Percentiles rank a stretch among this genome's conserved stretches.
These are phyloP conservation scores for Helarctos malayanus DNA, from an alignment of 2,797 vertebrate genomes.

Conservation along the genomic window DNA sequence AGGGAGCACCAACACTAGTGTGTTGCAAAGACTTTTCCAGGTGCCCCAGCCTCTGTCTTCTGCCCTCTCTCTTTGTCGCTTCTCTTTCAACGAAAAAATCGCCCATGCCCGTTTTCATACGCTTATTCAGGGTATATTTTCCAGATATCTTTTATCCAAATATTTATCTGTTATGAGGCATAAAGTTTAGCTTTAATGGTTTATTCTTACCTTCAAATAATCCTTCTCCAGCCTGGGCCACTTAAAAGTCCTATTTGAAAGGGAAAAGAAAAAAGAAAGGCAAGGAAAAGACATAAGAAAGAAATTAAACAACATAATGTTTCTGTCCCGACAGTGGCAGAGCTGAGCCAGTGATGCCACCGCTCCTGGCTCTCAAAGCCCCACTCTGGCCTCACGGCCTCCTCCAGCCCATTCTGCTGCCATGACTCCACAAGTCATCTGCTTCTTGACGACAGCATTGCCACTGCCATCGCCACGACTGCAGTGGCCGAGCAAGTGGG, in stretches of 20 bases:
- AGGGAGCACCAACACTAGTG: background rate
- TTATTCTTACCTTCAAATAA: conserved; percentile 10
- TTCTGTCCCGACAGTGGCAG: background rate
- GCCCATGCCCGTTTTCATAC: background rate
- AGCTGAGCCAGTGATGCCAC: background rate
- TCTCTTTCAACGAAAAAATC: conserved; percentile 1
- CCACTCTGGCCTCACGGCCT: background rate
- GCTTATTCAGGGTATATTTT: background rate
- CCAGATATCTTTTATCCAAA: background rate
- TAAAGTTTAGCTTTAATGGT: conserved; percentile 4
- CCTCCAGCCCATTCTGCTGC: background rate
- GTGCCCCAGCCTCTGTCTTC: background rate
- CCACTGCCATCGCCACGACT: background rate
- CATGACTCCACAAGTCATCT: background rate
- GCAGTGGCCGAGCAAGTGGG: no score
- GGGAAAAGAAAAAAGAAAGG: background rate
- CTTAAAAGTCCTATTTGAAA: background rate
- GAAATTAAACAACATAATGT: background rate
- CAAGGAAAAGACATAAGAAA: background rate
- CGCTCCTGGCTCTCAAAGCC: background rate
- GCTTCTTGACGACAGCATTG: background rate
- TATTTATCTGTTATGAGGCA: background rate
- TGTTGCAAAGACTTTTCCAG: background rate
- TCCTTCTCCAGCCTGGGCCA: background rate
- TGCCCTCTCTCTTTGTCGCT: background rate